Evolutionary conservation across 2,888 invertebrate species (phyloP).

Genomic region (Acanthococcus lagerstroemiae): DNA sequence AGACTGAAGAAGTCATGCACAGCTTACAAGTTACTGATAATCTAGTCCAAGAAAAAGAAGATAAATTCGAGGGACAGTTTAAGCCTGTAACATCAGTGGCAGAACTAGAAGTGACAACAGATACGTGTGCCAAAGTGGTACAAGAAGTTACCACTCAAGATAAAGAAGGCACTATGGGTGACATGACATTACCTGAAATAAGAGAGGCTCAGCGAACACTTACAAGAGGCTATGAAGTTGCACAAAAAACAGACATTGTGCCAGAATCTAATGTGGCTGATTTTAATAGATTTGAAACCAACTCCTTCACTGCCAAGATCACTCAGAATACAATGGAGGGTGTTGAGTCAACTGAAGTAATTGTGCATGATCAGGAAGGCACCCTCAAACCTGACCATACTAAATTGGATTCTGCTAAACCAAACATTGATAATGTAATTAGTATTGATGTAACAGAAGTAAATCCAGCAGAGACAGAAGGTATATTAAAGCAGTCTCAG

Average conservation of each 20-base stretch:
- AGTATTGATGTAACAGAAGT: constrained; percentile 32
- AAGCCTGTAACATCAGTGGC: constrained; percentile 36
- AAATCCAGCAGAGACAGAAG: constrained; percentile 22
- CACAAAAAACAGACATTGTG: constrained; percentile 45
- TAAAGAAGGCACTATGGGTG: constrained; percentile 42
- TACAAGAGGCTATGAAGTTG: constrained; percentile 44
- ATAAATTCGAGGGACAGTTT: constrained; percentile 40
- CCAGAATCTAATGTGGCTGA: constrained; percentile 40
- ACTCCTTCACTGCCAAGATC: background rate
- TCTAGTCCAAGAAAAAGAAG: constrained; percentile 42
- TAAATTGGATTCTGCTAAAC: constrained; percentile 4
- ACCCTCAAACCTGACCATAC: background rate
- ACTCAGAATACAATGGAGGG: background rate
- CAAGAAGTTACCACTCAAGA: constrained; percentile 44
- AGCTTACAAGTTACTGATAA: constrained; percentile 43
- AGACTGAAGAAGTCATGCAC: constrained; percentile 34
- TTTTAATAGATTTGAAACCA: background rate
- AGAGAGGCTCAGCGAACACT: constrained; percentile 36
- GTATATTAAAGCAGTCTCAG: background rate
- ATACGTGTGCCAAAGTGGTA: constrained; percentile 41
- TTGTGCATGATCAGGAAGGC: constrained; percentile 22
- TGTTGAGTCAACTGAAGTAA: background rate
- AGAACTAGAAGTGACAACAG: constrained; percentile 40
- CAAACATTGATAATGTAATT: constrained; percentile 36
- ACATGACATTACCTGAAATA: background rate